These are phyloP conservation scores for Pachyseris speciosa DNA, from an alignment of 64 coral and sea anemone genomes.

Conservation along the genomic window DNA sequence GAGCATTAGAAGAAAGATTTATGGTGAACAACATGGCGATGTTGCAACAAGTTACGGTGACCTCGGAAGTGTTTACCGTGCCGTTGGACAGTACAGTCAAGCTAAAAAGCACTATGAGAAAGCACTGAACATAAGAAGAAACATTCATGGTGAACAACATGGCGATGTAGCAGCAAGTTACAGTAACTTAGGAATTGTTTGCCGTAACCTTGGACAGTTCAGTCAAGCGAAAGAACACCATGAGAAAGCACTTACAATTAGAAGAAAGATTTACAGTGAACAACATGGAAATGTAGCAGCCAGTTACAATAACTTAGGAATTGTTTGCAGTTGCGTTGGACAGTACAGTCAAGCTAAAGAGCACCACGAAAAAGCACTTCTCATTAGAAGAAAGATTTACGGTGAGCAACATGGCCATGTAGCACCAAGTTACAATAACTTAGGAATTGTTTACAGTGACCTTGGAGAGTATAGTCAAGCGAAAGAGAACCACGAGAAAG, in stretches of 20 bases:
- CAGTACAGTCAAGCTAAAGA: no score
- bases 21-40: background rate
- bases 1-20: background rate
- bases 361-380: no score
- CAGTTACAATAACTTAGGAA: no score
- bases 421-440: background rate
- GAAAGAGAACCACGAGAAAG: background rate
- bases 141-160: background rate
- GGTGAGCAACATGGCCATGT: background rate
- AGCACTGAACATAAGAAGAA: background rate
- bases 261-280: background rate
- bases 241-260: background rate
- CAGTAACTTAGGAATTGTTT: background rate
- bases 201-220: background rate
- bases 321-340: no score
- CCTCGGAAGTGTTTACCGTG: background rate
- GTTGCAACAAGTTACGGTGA: background rate
- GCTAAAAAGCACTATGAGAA: background rate
- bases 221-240: background rate
- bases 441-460: background rate
- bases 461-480: background rate
- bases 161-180: background rate
- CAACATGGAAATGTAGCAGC: no score
- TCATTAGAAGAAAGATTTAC: no score
- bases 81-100: background rate